These are phyloP conservation scores for Lasiurus cinereus DNA, from an alignment of 2,113 vertebrate genomes.

Conservation along the genomic window DNA sequence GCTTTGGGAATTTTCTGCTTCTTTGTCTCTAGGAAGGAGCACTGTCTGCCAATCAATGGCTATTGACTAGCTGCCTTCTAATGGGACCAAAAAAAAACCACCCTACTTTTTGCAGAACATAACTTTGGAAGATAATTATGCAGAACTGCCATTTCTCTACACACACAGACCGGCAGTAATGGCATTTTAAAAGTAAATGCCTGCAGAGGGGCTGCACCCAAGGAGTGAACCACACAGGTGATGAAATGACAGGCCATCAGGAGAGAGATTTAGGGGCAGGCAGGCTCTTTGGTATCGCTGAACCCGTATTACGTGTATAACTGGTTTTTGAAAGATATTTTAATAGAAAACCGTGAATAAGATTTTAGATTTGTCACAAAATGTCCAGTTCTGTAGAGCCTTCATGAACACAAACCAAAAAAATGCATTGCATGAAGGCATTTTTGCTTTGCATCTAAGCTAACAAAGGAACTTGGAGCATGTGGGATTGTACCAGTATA, in stretches of 20 bases:
- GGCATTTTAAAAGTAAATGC: slow-evolving; percentile 48
- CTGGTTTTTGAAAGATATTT: slow-evolving; percentile 2
- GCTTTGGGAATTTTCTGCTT: not conserved
- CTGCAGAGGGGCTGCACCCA: slow-evolving; percentile 14
- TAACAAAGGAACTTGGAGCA: not conserved
- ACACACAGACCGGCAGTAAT: not conserved
- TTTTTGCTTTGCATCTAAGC: slow-evolving; percentile 44
- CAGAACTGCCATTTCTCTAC: slow-evolving; percentile 23
- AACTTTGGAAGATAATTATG: slow-evolving; percentile 59
- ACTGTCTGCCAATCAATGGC: not conserved
- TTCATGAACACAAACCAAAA: slow-evolving; percentile 41
- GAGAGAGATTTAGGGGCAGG: slow-evolving; percentile 11
- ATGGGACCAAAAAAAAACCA: not conserved
- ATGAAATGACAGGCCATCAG: slow-evolving; percentile 28
- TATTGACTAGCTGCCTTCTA: slow-evolving; percentile 49
- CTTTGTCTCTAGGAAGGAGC: slow-evolving; percentile 1
- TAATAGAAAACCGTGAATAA: slow-evolving; percentile 49
- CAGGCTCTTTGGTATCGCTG: not conserved
- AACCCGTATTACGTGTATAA: not conserved
- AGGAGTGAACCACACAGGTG: not conserved
- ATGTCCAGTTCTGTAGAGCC: not conserved
- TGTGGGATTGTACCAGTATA: not conserved
- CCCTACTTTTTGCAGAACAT: not conserved
- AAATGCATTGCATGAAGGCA: not conserved
- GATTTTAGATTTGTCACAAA: not conserved